Base-by-base conservation (phyloP, 2,797 vertebrate species). In the Cossypha heuglini region DNA sequence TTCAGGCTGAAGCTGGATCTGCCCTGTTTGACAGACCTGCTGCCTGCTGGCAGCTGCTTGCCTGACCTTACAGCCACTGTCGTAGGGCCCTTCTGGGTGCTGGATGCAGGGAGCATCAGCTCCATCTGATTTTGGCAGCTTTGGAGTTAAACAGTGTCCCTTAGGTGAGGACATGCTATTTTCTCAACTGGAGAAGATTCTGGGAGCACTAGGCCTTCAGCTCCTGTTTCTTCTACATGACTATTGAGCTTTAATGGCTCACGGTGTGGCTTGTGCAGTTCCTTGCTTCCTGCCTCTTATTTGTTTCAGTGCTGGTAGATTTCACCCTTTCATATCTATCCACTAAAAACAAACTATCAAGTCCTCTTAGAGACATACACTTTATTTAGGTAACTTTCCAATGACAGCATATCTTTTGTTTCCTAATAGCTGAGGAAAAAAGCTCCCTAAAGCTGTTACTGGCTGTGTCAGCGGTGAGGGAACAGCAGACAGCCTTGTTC, bases 1-100 rank as follows among this genome's bases (percentile, higher is more conserved):
- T 37, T 62, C 3, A 21, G 83, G 72, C 77, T 86, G 61, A 62
- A 85, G 74, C 43, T 76, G 75, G 19, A 25, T 59, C 68, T 77
- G 68, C 17, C 46, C 68, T 18, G 1, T 67, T 48, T 24, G 55
- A 46, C 59, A 75, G 71, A 63, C 3, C 3, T 33, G 5, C 35
- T 49, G 11, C 3, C 3, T 33, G 5, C 38, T 49, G 11, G 54
- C 75, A 43, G 9, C 45, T 43, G 74, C 71, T 83, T 1, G 0
- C 64, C 55, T 25, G 17, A 51, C 28, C 33, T 46, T 13, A 22
- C 14, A 63, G 62, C 31, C 8, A 4, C n/a, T 54, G 59, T 29
- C 1, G 0, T 7, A 35, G 46, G 38, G 33, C n/a, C 11, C 25
- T 64, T 58, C 54, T 40, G 31, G 37, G 52, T 3, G 1, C 72